Base-by-base conservation (phyloP, 1,140 invertebrate species). In the Cotesia chilonis region DNA sequence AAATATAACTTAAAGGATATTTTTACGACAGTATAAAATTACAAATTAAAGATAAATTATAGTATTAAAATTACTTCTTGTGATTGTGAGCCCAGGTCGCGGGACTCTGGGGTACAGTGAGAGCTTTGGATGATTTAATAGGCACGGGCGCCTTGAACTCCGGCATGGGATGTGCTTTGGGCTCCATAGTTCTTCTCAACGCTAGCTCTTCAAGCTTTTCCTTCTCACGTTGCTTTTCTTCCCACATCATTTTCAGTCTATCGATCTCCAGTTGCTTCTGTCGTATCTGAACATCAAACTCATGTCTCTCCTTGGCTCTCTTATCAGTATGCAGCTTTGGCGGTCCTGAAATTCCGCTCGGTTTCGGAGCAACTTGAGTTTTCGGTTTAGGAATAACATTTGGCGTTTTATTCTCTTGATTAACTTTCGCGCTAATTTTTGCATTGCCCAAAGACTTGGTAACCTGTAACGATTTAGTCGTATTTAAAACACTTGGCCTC, bases 211-310 rank as follows among this genome's bases (percentile, higher is more conserved):
- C 68, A 57, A 72, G n/a, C n/a, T 79, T 74, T 64, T 76, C 75
- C 66, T 51, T 47, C 20, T 52, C 20, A n/a, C 35, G 54, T 66
- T 71, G 37, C 68, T 76, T 71, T 41, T 77, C 65, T 55, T 77
- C 76, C 9, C 47, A 60, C 20, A 67, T 9, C 54, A 66, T 71
- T 38, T 73, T 69, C 51, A 77, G 38, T 12, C 57, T 71, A 47
- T 76, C 78, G 4, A 71, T 61, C 12, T 75, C 47, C 60, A 75
- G 70, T 73, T 78, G 78, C 28, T 76, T 72, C 47, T 77, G 68
- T 54, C 76, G 77, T 9, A 78, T 68, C 41, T 77, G 76, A 17
- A 72, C 70, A 55, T 77, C 73, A 71, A 77, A 81, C 37, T 66
- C 70, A 9, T 76, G 70, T 69, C 79, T 47, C 54, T 78, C 70